Percentiles rank a stretch among this genome's conserved stretches.
Evolutionary conservation across 23 tunicate species (phyloP).

Genomic region (Clavelina lepadiformis): DNA sequence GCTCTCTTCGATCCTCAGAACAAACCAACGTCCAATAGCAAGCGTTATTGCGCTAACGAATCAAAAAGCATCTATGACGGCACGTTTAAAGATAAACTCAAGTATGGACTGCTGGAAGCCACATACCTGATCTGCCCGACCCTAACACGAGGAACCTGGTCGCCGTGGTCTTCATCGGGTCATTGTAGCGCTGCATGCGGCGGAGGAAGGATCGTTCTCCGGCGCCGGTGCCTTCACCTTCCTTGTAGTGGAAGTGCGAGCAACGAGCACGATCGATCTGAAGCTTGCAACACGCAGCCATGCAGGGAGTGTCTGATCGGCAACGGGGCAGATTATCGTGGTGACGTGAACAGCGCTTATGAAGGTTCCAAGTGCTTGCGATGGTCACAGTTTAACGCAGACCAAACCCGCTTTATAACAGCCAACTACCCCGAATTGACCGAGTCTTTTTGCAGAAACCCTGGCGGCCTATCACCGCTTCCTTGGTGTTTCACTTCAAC

Average conservation of each 20-base stretch:
- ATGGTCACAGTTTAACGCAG: constrained; percentile 21
- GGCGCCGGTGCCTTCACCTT: constrained; percentile 44
- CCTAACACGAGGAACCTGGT: constrained; percentile 46
- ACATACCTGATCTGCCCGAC: constrained; percentile 48
- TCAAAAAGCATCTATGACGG: background rate
- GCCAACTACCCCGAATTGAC: constrained; percentile 12
- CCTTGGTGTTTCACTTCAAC: constrained; percentile 70
- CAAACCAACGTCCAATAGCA: too few species aligned
- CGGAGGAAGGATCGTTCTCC: constrained; percentile 34
- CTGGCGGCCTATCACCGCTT: constrained; percentile 17
- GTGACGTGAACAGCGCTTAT: constrained; percentile 18
- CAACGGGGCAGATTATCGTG: constrained; percentile 44
- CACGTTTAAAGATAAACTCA: background rate
- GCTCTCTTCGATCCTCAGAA: background rate
- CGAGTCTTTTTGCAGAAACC: constrained; percentile 63
- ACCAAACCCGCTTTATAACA: constrained; percentile 21
- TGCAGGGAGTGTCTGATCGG: constrained; percentile 50
- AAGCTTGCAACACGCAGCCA: constrained; percentile 53
- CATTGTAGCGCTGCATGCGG: constrained; percentile 58
- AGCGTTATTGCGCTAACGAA: too few species aligned
- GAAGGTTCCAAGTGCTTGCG: constrained; percentile 28
- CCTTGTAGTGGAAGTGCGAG: constrained; percentile 32
- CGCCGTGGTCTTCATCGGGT: constrained; percentile 31
- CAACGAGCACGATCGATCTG: background rate
- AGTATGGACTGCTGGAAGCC: constrained; percentile 4